Conservation (phyloP, 64 coral and sea anemone genomes). For the Anthopleura sola region DNA sequence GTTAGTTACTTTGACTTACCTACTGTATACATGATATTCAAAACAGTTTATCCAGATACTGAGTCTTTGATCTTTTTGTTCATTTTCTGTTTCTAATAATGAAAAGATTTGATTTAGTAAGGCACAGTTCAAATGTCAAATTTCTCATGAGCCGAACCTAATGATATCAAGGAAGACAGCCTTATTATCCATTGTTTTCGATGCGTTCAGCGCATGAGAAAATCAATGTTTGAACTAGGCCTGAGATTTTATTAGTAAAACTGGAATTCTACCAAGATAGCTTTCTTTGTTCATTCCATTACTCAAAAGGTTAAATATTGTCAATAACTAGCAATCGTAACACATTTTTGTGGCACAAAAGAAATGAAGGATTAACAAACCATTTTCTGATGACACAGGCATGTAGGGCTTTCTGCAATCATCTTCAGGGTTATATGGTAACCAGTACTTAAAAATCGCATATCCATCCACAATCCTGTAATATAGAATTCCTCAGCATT, state of each 20-base stretch:
- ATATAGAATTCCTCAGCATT: background rate
- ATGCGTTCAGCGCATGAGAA: too few relatives aligned
- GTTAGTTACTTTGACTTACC: constrained; percentile 5
- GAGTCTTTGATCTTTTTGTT: constrained; percentile 29
- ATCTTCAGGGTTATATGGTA: constrained; percentile 63
- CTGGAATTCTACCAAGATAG: too few relatives aligned
- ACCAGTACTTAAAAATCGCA: constrained; percentile 98
- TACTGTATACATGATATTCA: constrained; percentile 83
- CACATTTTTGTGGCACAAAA: too few relatives aligned
- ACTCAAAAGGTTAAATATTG: too few relatives aligned
- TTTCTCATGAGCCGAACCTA: too few relatives aligned
- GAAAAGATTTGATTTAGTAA: background rate
- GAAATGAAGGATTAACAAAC: background rate
- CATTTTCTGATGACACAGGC: constrained; percentile 3
- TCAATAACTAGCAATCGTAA: too few relatives aligned
- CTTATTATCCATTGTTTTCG: too few relatives aligned
- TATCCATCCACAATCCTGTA: constrained; percentile 92
- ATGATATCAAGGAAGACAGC: too few relatives aligned
- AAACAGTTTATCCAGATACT: constrained; percentile 57
- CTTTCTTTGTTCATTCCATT: too few relatives aligned
- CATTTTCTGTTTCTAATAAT: constrained; percentile 12
- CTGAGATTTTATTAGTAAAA: too few relatives aligned
- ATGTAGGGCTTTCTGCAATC: constrained; percentile 44
- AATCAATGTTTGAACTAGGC: too few relatives aligned
- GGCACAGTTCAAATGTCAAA: too few relatives aligned